These are phyloP conservation scores for Scaptomyza graminum DNA, from an alignment of 1,140 invertebrate species.

Conservation along the genomic window DNA sequence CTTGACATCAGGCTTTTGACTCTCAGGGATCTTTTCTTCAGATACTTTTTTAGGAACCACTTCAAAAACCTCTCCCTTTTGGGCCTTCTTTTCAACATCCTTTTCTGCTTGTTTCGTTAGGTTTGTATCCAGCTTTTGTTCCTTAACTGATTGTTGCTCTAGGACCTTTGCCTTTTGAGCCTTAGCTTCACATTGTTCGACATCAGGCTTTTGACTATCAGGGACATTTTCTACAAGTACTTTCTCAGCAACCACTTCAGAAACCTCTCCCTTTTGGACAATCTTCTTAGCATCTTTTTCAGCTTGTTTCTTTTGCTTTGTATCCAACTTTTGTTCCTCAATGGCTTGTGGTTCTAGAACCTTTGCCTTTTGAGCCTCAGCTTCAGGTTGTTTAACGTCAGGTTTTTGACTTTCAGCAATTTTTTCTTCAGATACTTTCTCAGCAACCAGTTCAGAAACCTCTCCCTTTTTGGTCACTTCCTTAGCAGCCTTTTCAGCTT, in stretches of 20 bases:
- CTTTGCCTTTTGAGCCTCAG: too few relatives aligned
- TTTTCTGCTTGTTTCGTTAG: conserved; percentile 26
- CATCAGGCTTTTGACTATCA: neutral
- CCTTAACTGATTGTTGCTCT: conserved; percentile 33
- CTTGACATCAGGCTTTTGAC: conserved; percentile 3
- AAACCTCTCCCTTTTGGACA: conserved; percentile 42
- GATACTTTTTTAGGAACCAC: conserved; percentile 25
- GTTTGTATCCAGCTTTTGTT: conserved; percentile 20
- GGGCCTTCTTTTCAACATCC: conserved; percentile 6
- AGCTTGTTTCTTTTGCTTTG: conserved; percentile 32
- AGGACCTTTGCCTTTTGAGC: conserved; percentile 45
- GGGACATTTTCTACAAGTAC: conserved; percentile 16
- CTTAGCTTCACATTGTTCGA: conserved; percentile 28
- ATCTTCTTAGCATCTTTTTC: conserved; percentile 9
- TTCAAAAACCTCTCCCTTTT: conserved; percentile 51
- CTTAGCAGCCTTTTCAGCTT: conserved; percentile 8
- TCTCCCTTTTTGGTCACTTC: conserved; percentile 37
- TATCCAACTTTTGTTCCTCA: conserved; percentile 28
- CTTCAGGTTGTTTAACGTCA: conserved; percentile 14
- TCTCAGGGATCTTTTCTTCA: conserved; percentile 16
- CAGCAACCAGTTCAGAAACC: conserved; percentile 32
- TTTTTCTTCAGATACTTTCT: conserved; percentile 27
- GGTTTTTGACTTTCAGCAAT: neutral
- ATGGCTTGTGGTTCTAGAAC: too few relatives aligned
- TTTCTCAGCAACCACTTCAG: conserved; percentile 33